Evolutionary conservation across 1,140 invertebrate species (phyloP).

Genomic region (Polypedilum vanderplanki): DNA sequence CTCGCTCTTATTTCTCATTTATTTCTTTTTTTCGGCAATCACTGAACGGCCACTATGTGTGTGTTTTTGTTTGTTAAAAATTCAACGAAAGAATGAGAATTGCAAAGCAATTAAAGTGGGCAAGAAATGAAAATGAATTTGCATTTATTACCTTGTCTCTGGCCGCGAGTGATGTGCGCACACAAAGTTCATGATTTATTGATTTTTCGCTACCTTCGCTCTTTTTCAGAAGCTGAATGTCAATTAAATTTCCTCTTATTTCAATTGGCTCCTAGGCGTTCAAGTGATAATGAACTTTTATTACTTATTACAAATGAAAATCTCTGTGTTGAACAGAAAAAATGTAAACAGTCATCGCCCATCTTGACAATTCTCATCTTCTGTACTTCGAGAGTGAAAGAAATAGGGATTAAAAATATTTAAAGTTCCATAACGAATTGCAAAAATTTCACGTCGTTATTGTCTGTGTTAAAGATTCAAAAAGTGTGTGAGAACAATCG

Average conservation of each 20-base stretch:
- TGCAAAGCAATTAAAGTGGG: slow-evolving; percentile 24
- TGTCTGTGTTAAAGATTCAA: neutral
- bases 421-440: neutral
- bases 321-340: neutral
- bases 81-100: neutral
- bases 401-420: neutral
- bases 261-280: neutral
- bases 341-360: slow-evolving; percentile 16
- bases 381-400: neutral
- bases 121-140: slow-evolving; percentile 2
- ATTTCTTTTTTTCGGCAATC: neutral
- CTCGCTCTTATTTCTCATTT: neutral
- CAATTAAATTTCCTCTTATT: slow-evolving; percentile 11
- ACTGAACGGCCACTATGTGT: neutral
- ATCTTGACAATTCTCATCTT: neutral
- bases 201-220: slow-evolving; percentile 4
- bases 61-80: neutral
- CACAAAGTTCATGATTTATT: slow-evolving; percentile 24
- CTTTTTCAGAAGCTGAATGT: slow-evolving; percentile 9
- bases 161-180: neutral
- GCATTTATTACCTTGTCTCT: neutral
- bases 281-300: slow-evolving; percentile 25
- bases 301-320: neutral
- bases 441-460: neutral
- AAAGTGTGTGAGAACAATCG: neutral